Percentiles rank a stretch among this genome's conserved stretches.
phyloP scores from a whole-genome alignment of 2,888 invertebrate species.

The Tetragonisca angustula region DNA sequence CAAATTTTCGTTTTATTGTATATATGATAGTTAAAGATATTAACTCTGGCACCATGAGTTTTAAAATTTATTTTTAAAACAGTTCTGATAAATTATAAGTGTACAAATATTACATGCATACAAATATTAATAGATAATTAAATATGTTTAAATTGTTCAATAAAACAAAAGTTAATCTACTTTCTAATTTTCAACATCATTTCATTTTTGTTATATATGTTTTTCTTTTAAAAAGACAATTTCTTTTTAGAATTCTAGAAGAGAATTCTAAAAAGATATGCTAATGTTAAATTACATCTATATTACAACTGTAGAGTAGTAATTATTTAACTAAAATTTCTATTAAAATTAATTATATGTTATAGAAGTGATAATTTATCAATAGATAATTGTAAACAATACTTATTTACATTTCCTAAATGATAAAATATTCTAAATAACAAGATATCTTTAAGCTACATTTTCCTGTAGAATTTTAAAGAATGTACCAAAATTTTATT shows the following conservation, averaged over 20 bases:
- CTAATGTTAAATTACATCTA: not conserved
- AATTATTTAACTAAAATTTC: not conserved
- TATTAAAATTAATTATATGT: not conserved
- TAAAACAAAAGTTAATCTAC: not conserved
- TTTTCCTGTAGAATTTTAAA: not conserved
- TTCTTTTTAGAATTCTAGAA: not conserved
- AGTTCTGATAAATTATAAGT: no score
- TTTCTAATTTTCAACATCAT: not conserved
- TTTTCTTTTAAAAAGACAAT: not conserved
- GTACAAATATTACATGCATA: no score
- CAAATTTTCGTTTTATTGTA: no score
- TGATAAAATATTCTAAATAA: not conserved
- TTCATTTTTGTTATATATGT: not conserved
- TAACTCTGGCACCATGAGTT: no score
- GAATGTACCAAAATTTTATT: no score
- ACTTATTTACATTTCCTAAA: not conserved
- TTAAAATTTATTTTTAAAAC: no score
- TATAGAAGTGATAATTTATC: not conserved
- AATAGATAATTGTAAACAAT: not conserved
- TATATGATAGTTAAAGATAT: no score
- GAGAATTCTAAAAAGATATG: not conserved
- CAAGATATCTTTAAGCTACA: not conserved
- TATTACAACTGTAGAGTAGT: not conserved
- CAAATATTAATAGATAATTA: not conserved
- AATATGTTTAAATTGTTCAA: not conserved